phyloP scores from a whole-genome alignment of 2,888 invertebrate species.

The Chloroclystis v-ata region DNA sequence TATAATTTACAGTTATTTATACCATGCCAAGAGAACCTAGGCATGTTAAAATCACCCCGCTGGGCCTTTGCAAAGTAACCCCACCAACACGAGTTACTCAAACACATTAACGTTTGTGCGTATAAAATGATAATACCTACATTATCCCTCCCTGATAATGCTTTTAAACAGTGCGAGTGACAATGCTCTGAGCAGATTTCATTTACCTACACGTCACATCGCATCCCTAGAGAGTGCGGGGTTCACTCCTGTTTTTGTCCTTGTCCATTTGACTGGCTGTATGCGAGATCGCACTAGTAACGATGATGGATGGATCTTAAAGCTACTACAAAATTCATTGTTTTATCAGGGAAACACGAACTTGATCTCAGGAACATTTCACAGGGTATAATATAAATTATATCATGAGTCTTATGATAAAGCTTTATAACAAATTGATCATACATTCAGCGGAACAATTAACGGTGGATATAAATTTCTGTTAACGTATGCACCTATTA shows the following conservation, averaged over 20 bases:
- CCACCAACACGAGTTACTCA: neutral
- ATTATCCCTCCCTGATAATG: conserved; percentile 8
- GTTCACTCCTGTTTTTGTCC: conserved; percentile 4
- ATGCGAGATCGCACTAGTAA: neutral
- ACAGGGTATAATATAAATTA: neutral
- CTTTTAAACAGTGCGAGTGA: conserved; percentile 14
- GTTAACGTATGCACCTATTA: neutral
- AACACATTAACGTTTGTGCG: conserved; percentile 4
- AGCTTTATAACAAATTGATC: no score
- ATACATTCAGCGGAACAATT: no score
- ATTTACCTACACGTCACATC: conserved; percentile 9
- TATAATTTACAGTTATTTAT: no score
- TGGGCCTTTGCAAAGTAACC: neutral
- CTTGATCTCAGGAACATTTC: neutral
- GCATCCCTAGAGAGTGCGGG: conserved; percentile 10
- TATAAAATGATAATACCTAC: conserved; percentile 4
- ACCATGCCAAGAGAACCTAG: no score
- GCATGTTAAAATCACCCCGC: no score
- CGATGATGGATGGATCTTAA: neutral
- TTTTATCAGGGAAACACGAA: no score
- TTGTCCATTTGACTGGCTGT: neutral
- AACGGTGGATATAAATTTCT: neutral
- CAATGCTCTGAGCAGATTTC: conserved; percentile 13
- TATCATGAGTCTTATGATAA: no score
- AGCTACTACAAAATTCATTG: no score